phyloP scores from a whole-genome alignment of 2,113 vertebrate species.

The Chunga burmeisteri region DNA sequence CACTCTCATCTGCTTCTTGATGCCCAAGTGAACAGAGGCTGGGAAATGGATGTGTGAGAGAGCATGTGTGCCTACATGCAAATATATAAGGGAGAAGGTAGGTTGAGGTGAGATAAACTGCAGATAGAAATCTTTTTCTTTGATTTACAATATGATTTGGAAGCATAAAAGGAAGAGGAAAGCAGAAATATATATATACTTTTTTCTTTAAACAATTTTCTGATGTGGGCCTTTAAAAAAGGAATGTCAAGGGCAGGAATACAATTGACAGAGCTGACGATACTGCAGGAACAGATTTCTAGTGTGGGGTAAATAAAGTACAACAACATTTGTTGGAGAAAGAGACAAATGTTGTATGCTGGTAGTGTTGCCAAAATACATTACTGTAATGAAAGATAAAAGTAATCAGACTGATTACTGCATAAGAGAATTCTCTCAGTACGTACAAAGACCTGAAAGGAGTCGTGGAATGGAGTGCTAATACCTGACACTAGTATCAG shows the following conservation, averaged over 20 bases:
- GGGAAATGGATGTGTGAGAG: background rate
- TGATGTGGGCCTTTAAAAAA: background rate
- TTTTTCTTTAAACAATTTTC: background rate
- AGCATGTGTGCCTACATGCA: background rate
- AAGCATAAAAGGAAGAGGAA: background rate
- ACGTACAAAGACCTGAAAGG: background rate
- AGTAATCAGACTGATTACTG: background rate
- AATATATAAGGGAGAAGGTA: background rate
- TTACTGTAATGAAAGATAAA: background rate
- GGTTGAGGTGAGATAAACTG: background rate
- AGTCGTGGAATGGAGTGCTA: background rate
- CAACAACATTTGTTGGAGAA: background rate
- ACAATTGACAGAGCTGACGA: background rate
- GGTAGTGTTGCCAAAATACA: background rate
- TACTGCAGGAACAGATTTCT: background rate
- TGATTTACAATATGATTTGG: background rate
- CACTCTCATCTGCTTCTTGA: background rate
- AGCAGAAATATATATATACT: background rate
- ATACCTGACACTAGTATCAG: background rate
- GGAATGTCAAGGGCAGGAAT: background rate
- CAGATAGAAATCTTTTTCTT: background rate
- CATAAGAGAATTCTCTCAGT: background rate
- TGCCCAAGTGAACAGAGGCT: background rate
- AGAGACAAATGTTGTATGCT: rapidly evolving
- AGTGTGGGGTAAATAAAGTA: background rate